These are phyloP conservation scores for Oreochromis grahami DNA, from an alignment of 2,797 vertebrate genomes.

Conservation along the genomic window DNA sequence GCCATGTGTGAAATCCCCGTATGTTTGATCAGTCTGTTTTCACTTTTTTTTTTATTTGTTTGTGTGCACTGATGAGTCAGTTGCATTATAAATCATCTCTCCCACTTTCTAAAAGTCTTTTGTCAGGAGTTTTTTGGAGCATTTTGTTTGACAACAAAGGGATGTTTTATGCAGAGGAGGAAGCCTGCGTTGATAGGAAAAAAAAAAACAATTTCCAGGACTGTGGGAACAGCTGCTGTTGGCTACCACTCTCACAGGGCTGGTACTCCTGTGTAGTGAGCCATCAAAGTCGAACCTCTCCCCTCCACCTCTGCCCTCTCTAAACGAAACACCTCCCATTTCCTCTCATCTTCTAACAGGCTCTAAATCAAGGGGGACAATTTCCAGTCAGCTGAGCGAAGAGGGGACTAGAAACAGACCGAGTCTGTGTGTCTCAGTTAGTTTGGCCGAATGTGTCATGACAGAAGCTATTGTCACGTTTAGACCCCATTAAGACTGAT, in stretches of 20 bases:
- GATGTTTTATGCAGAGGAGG: constrained; percentile 31
- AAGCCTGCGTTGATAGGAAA: neutral
- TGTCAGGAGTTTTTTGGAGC: neutral
- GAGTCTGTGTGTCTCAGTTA: neutral
- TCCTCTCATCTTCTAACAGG: constrained; percentile 63
- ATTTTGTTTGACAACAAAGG: constrained; percentile 39
- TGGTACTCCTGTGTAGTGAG: constrained; percentile 30
- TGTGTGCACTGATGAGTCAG: constrained; percentile 15
- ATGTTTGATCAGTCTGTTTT: neutral
- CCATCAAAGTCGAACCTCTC: constrained; percentile 64
- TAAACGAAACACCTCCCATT: constrained; percentile 46
- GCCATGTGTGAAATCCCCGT: neutral
- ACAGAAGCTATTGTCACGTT: constrained; percentile 14
- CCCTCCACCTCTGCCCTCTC: constrained; percentile 54
- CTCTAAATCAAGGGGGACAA: constrained; percentile 51
- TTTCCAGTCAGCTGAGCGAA: constrained; percentile 30
- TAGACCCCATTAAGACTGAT: neutral
- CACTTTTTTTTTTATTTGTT: neutral
- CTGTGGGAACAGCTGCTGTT: constrained; percentile 48
- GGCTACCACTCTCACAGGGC: constrained; percentile 13
- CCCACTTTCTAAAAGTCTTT: constrained; percentile 23
- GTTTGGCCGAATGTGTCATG: neutral
- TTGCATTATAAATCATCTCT: constrained; percentile 23
- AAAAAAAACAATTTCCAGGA: neutral
- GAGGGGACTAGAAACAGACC: neutral